Base-by-base conservation (phyloP, 1,140 invertebrate genomes). In the Anoplolepis gracilipes region DNA sequence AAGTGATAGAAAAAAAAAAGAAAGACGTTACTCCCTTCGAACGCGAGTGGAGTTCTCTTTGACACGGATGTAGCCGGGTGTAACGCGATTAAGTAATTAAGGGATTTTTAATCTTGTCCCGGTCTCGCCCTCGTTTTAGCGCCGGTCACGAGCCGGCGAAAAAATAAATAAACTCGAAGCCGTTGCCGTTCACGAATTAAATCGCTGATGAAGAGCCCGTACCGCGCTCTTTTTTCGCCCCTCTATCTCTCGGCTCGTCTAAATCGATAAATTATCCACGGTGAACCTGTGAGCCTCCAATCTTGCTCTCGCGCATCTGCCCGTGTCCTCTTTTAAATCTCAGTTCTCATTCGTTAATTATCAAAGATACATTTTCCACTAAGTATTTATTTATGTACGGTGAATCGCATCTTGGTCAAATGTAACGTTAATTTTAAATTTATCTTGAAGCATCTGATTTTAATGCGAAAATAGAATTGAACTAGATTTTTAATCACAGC, bases 51-150 rank as follows among this genome's bases (percentile, higher is more conserved):
- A 55, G 69, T 82, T 90, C 79, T 87, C 91, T 92, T 93, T 92
- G 92, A 92, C 90, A 88, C 88, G 88, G 85, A n/a, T 88, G 82
- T 89, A 84, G 84, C 76, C 75, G 65, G 36, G 53, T 46, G 55
- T 88, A 89, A 94, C 88, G 87, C 88, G 92, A 95, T 95, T 94
- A 95, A 94, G 90, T 92, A 94, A 94, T 95, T 93, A 93, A 91
- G 88, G 90, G 92, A 94, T 94, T 95, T 95, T 95, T 94, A 94
- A 94, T 95, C 93, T 94, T 91, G 91, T 91, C 92, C 88, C 85
- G 84, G 64, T 86, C 86, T 90, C 90, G 90, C 84, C 85, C 90
- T 90, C 92, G 90, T 91, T 92, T 90, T 84, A 78, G 65, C 73
- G 77, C 87, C 87, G 78, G 90, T 92, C 92, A 94, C 92, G 91